phyloP scores from a whole-genome alignment of 1,140 invertebrate genomes.

The Zophobas morio region DNA sequence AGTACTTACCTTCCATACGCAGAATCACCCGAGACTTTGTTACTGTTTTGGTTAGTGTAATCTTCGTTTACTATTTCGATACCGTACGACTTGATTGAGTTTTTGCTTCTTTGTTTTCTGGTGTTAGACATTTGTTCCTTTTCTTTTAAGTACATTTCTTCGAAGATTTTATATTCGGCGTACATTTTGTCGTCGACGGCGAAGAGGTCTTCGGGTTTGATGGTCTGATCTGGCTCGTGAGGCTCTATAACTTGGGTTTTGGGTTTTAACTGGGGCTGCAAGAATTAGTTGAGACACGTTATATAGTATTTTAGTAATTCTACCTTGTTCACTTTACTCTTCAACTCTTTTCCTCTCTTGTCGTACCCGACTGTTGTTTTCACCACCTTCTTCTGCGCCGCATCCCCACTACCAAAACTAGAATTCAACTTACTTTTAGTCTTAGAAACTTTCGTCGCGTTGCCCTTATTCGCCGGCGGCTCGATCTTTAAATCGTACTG shows the following conservation, averaged over 20 bases:
- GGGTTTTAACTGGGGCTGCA: too few relatives aligned
- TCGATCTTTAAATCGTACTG: constrained; percentile 46
- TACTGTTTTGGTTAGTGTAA: constrained; percentile 23
- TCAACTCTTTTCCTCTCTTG: background rate
- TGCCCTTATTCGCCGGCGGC: background rate
- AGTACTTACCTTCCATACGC: constrained; percentile 77
- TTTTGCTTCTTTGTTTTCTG: constrained; percentile 54
- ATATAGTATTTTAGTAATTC: background rate
- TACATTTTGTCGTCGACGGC: constrained; percentile 64
- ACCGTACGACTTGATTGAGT: constrained; percentile 35
- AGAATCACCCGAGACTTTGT: constrained; percentile 70
- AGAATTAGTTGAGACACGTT: too few relatives aligned
- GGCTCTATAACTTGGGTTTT: too few relatives aligned
- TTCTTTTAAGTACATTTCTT: constrained; percentile 67
- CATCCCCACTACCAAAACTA: background rate
- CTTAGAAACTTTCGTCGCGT: background rate
- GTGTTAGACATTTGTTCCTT: constrained; percentile 62
- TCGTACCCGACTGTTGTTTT: background rate
- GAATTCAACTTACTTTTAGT: constrained; percentile 26
- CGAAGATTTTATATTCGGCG: constrained; percentile 71
- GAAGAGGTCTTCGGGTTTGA: constrained; percentile 61
- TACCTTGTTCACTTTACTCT: background rate
- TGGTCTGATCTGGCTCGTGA: background rate
- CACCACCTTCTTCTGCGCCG: background rate
- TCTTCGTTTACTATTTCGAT: constrained; percentile 51